Conservation (phyloP, 2,797 vertebrate species). For the Okamejei kenojei region DNA sequence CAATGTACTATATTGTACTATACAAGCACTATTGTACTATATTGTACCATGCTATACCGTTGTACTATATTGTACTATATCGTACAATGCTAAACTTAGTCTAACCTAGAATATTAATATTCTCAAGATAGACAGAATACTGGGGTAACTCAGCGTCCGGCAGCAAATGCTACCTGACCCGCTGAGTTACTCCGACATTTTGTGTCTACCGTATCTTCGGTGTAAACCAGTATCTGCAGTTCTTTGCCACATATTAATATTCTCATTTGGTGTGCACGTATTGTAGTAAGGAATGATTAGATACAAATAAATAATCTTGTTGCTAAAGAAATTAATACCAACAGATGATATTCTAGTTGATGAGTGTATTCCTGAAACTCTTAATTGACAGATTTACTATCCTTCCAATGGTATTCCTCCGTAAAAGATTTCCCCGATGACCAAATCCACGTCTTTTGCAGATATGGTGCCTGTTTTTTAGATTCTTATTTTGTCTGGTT, state of each 20-base stretch:
- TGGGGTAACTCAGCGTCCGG: too few species aligned
- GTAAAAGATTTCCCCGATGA: neutral
- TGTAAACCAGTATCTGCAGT: too few species aligned
- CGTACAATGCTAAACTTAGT: too few species aligned
- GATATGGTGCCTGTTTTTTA: neutral
- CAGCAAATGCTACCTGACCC: too few species aligned
- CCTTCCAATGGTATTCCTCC: neutral
- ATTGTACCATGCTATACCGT: neutral
- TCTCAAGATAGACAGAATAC: too few species aligned
- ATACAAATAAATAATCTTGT: neutral
- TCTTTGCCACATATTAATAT: neutral
- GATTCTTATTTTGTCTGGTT: conserved; percentile 34
- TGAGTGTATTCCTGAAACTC: neutral
- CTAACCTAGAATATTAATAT: too few species aligned
- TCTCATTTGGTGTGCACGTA: neutral
- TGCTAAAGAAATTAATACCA: neutral
- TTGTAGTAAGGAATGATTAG: neutral
- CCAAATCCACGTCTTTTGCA: neutral
- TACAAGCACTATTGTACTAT: neutral
- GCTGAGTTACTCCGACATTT: too few species aligned
- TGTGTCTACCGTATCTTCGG: too few species aligned
- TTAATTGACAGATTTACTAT: conserved; percentile 27
- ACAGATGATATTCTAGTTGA: neutral
- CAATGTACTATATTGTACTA: too few species aligned
- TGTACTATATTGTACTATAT: too few species aligned